Base-by-base conservation (phyloP, 2,797 vertebrate genomes). In the Sphenodon punctatus region DNA sequence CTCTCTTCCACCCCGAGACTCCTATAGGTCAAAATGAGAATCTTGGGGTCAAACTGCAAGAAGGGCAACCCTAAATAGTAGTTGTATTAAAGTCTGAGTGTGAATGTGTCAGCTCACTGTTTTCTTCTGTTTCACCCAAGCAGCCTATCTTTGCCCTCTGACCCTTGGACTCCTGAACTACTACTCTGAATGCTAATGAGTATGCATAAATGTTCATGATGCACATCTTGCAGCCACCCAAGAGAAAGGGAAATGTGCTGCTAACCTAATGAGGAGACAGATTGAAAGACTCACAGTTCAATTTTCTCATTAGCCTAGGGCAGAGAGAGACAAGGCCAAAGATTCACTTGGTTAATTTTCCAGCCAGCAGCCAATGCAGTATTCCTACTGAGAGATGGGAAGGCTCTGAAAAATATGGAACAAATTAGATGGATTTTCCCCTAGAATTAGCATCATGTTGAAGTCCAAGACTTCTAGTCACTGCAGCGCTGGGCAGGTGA, bases 341-440 rank as follows among this genome's bases (percentile, higher is more conserved):
- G 49, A 25, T 56, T 15, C 0, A 0, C 60, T 73, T 3, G 2
- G 12, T 13, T 41, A 48, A 67, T 41, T 49, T 72, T 72, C 9
- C n/a, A 66, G 55, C 25, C 76, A 69, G 68, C 42, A 36, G 4
- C 48, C 27, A 17, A 8, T 0, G 1, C 0, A 0, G 2, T 10
- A 46, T 43, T 75, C 77, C 65, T 70, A 16, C 22, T 55, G 23
- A 43, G 32, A 84, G 59, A 41, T 4, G 58, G 59, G 60, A 67
- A 78, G 10, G 38, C 70, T 45, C 25, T 19, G 49, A 64, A 73
- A 78, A 83, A 67, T 20, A 27, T 42, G 64, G 43, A 65, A 78
- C 60, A 61, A 72, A 80, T 61, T 51, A 20, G 41, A 73, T 32
- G 1, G 0, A 48, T 69, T n/a, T 19, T 80, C 45, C 64, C 41